Percentiles rank a stretch among this genome's conserved stretches.
Conservation (phyloP, 2,797 vertebrate species). For the Chelmon rostratus region DNA sequence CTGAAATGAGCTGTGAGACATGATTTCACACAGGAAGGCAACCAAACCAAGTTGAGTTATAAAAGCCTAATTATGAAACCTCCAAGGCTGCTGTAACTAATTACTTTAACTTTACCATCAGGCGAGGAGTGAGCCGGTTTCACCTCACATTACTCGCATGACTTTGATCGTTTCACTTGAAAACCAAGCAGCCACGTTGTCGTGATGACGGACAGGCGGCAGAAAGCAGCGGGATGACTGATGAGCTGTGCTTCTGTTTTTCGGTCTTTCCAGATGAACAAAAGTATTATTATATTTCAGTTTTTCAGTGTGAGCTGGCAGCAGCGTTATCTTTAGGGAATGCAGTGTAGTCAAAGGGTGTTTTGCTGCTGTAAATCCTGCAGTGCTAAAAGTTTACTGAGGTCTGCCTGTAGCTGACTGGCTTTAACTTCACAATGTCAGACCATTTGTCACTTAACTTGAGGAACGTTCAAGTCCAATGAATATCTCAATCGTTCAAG, state of each 20-base stretch:
- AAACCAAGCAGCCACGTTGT: conserved; percentile 3
- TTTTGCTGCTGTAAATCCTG: conserved; percentile 5
- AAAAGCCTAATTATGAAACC: conserved; percentile 40
- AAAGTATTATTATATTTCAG: conserved; percentile 9
- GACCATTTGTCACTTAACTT: not conserved
- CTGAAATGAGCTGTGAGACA: conserved; percentile 27
- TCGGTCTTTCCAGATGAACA: not conserved
- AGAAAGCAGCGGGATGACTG: conserved; percentile 15
- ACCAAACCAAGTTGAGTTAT: conserved; percentile 1
- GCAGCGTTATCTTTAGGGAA: conserved; percentile 7
- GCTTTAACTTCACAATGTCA: not conserved
- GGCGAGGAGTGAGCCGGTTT: conserved; percentile 19
- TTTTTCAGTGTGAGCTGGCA: conserved; percentile 3
- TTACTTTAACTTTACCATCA: conserved; percentile 41
- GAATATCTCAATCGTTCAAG: not conserved
- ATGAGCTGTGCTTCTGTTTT: conserved; percentile 9
- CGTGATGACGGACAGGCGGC: not conserved
- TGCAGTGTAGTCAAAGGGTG: not conserved
- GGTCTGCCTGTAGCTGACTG: not conserved
- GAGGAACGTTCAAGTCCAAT: not conserved
- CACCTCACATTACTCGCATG: conserved; percentile 33
- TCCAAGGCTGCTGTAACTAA: conserved; percentile 44
- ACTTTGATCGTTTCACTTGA: conserved; percentile 48
- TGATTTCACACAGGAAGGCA: conserved; percentile 46
- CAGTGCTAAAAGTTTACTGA: not conserved